Percentiles rank a stretch among this genome's conserved stretches.
Conservation (phyloP, 2,113 vertebrate species). For the Pleuronectes platessa region DNA sequence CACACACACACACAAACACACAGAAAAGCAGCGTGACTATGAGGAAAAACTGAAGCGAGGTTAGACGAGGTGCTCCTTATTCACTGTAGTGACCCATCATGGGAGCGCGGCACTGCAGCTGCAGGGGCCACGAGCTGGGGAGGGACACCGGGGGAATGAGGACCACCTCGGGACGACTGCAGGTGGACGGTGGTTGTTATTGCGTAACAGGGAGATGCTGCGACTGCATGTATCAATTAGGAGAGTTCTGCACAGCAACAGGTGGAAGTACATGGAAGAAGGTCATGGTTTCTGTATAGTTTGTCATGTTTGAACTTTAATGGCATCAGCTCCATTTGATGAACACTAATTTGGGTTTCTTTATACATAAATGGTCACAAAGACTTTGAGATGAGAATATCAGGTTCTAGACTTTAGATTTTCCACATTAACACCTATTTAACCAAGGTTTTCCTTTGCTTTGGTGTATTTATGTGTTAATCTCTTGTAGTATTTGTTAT, state of each 20-base stretch:
- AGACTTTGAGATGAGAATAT: neutral
- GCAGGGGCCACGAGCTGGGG: neutral
- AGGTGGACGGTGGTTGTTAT: neutral
- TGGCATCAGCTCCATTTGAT: no score
- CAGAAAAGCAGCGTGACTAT: neutral
- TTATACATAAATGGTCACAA: neutral
- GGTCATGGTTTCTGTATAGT: neutral
- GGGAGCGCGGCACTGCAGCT: slow-evolving; percentile 20
- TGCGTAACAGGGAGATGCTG: slow-evolving; percentile 18
- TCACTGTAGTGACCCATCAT: slow-evolving; percentile 40
- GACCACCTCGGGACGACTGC: slow-evolving; percentile 8
- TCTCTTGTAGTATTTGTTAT: no score
- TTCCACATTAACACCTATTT: no score
- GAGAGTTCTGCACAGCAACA: slow-evolving; percentile 5
- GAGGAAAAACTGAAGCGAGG: neutral
- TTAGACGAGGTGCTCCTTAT: slow-evolving; percentile 37
- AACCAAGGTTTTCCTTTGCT: no score
- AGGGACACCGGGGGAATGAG: slow-evolving; percentile 24
- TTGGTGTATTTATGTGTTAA: no score
- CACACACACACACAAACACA: neutral
- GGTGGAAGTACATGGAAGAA: neutral
- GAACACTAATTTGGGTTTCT: neutral
- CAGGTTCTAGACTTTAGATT: no score
- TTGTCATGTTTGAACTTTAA: neutral
- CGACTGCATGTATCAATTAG: slow-evolving; percentile 4